Evolutionary conservation across 2,113 vertebrate genomes (phyloP).

Genomic region (Trogon melanurus): DNA sequence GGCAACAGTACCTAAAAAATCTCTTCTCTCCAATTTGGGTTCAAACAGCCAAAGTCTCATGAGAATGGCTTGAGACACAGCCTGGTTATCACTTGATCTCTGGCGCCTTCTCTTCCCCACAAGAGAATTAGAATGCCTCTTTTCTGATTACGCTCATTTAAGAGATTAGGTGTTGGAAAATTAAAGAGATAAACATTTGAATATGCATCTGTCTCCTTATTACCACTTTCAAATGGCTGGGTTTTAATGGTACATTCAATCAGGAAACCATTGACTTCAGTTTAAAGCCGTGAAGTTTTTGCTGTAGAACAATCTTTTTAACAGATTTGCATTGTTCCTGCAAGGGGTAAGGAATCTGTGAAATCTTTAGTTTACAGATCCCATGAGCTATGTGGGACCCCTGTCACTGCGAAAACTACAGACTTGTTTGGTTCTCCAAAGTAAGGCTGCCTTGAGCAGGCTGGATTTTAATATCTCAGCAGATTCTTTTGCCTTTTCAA

Average conservation of each 20-base stretch:
- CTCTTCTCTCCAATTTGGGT: not conserved
- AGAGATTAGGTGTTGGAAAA: constrained; percentile 56
- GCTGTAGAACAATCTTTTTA: not conserved
- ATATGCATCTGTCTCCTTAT: constrained; percentile 38
- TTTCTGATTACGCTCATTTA: constrained; percentile 40
- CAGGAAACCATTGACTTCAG: not conserved
- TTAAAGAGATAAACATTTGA: constrained; percentile 47
- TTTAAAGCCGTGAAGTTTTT: not conserved
- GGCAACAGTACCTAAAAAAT: not conserved
- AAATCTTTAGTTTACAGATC: not conserved
- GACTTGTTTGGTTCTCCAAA: not conserved
- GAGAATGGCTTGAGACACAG: constrained; percentile 24
- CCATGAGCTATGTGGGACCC: not conserved
- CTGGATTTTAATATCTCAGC: not conserved
- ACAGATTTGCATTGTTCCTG: not conserved
- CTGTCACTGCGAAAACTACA: not conserved
- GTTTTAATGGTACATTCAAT: constrained; percentile 5
- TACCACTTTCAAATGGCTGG: constrained; percentile 17
- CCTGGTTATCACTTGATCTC: constrained; percentile 46
- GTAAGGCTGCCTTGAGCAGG: not conserved
- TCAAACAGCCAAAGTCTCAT: constrained; percentile 11
- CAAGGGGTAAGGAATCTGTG: not conserved
- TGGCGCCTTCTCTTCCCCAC: constrained; percentile 22
- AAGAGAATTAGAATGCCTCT: constrained; percentile 47
- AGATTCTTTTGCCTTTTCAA: not conserved